Evolutionary conservation across 2,113 vertebrate species (phyloP), one percentile per base, ranked within the genome.

Genomic region (Pseudorectes ferrugineus): DNA sequence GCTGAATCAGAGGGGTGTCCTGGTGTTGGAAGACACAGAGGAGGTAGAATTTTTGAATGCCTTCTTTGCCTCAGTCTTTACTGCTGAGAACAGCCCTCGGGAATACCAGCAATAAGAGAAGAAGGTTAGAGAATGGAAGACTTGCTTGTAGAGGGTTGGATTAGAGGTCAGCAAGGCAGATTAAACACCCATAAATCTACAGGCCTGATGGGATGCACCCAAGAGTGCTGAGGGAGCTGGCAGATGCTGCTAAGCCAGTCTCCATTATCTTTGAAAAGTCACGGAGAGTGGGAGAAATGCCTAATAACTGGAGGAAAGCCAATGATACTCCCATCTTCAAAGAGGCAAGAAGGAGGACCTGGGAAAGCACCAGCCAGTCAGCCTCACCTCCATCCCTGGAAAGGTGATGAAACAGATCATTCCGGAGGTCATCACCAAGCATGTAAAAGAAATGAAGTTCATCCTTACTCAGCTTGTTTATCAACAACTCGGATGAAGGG

Each of bases 401-500:
- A 57, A 63, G 4, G 11, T 22, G 49, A 26, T 2, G 2, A 14
- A 88, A 42, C 29, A 71, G 42, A 31, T 63, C 11, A 19, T 59
- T 79, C 17, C 42, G 35, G 66, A 48, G 7, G 31, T 48, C 25
- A 55, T 55, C 9, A 31, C 9, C 29, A 63, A 49, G 21, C 21
- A 42, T 12, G 5, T 42, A 35, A 31, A 63, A 42, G 11, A 36
- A 55, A 63, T 25, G 5, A 78, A 21, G 3, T 24, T 55, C 40
- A 25, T 62, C 35, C 4, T 55, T 48, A 35, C 9, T 71, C 25
- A 63, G 6, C 9, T 48, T 48, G 7, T 2, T 70, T 29, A 16
- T 48, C 48, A 62, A 3, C 6, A 54, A 1, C 13, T 35, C 1
- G 0, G 20, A 7, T 71, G 20, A 78, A 78, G 16, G 16, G 24